These are phyloP conservation scores for Gastracanthus pulcherrimus DNA, from an alignment of 2,888 invertebrate species.

Conservation along the genomic window DNA sequence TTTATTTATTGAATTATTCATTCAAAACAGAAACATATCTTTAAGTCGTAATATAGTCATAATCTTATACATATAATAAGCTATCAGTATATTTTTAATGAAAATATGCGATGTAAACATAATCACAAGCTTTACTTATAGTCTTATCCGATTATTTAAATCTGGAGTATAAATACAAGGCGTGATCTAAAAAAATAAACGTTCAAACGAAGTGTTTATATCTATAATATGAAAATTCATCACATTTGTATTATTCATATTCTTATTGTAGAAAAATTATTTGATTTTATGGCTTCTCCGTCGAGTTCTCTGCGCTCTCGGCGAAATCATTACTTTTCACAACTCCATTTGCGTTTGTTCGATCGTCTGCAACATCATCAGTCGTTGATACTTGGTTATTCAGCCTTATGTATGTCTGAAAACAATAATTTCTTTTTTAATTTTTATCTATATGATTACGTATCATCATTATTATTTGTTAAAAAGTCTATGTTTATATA, in stretches of 20 bases:
- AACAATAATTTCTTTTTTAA: not conserved
- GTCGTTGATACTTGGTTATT: slow-evolving; percentile 37
- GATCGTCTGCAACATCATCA: slow-evolving; percentile 16
- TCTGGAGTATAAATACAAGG: slow-evolving; percentile 5
- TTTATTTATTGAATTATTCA: slow-evolving; percentile 10
- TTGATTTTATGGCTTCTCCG: not conserved
- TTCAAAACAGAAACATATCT: not conserved
- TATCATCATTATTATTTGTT: not conserved
- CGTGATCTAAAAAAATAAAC: slow-evolving; percentile 20
- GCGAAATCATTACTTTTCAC: slow-evolving; percentile 20
- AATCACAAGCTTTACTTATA: not conserved
- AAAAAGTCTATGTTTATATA: too few species aligned
- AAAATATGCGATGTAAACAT: not conserved
- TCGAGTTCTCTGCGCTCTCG: not conserved
- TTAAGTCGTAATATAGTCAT: not conserved
- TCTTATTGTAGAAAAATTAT: not conserved
- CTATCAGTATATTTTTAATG: not conserved
- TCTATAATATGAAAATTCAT: slow-evolving; percentile 19
- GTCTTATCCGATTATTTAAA: not conserved
- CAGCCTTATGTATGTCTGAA: slow-evolving; percentile 52
- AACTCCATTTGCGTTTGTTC: slow-evolving; percentile 37
- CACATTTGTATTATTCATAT: not conserved
- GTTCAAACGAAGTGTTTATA: not conserved
- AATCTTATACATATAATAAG: not conserved
- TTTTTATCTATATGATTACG: not conserved